Conservation (phyloP, 2,797 vertebrate genomes). For the Odontamblyopus lacepedii region DNA sequence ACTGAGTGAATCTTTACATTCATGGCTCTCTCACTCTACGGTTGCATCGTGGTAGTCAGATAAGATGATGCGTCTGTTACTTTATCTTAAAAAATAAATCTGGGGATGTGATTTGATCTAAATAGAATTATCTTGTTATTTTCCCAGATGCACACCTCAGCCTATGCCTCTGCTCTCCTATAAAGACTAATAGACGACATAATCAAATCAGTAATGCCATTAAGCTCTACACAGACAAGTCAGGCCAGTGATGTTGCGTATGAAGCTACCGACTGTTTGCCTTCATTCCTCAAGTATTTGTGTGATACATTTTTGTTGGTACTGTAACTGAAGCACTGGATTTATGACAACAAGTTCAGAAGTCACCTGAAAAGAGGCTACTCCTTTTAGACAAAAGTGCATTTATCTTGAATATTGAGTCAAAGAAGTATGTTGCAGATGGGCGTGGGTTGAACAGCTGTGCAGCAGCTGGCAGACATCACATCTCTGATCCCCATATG, state of each 20-base stretch:
- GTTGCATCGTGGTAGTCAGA: background rate
- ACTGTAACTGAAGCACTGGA: background rate
- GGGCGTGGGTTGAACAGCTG: background rate
- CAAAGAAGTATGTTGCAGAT: constrained; percentile 5
- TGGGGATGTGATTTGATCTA: constrained; percentile 16
- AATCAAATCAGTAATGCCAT: constrained; percentile 11
- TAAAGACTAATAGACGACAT: constrained; percentile 10
- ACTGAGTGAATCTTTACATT: constrained; percentile 11
- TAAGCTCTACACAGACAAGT: constrained; percentile 3
- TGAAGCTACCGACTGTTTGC: background rate
- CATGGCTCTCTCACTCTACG: background rate
- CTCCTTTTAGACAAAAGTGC: background rate
- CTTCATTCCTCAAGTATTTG: constrained; percentile 5
- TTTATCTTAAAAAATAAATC: constrained; percentile 27
- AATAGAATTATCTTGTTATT: constrained; percentile 36
- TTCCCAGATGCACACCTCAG: constrained; percentile 5
- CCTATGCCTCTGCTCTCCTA: constrained; percentile 6
- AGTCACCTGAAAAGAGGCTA: background rate
- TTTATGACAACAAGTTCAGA: constrained; percentile 1
- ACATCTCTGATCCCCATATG: background rate
- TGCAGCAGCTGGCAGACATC: background rate
- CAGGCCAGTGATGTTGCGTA: background rate
- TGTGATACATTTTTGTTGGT: background rate
- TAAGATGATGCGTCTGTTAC: constrained; percentile 12
- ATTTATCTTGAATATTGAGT: constrained; percentile 3